Evolutionary conservation across 2,888 invertebrate species (phyloP), one percentile per base, ranked within the genome.

Genomic region (Drosophila basisetae): DNA sequence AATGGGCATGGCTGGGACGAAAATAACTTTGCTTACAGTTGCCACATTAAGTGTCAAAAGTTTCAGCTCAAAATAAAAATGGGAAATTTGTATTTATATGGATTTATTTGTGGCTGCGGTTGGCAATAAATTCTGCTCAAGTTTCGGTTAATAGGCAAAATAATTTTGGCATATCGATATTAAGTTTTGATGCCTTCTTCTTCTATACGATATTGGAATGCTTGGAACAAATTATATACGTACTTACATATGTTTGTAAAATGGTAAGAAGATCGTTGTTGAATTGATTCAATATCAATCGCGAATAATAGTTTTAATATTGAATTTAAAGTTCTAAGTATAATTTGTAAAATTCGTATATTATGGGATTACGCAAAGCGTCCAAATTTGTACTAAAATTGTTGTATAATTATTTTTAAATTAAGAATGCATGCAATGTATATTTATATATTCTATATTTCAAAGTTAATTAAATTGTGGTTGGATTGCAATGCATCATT

Each of bases 41-140:
- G 63, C 31, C 49, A 31, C 68, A 77, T 75, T 68, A 66, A 63
- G 62, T 64, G 73, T 73, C 81, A 68, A 78, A 83, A 83, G 75
- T 78, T 90, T 89, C 67, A 22, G 64, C 76, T 76, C 65, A 71
- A 85, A 83, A 83, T 80, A 83, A 86, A 84, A 81, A 72, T 79
- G 62, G 62, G 58, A 58, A 70, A 83, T 77, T 73, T 66, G 58
- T 76, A 69, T 78, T 71, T 80, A 78, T 83, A 71, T 74, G 62
- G 71, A 68, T 76, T 71, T 80, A 78, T 83, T 70, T 78, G 70
- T 28, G 41, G 31, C 53, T 76, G 80, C 66, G 87, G 73, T 71
- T 66, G 60, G 82, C 76, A 68, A 85, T 85, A 90, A 85, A 90
- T 85, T 79, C 41, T 58, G 35, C 37, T 33, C 30, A 72, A 77